Evolutionary conservation across 2,113 vertebrate species (phyloP), one percentile per base, ranked within the genome.

Genomic region (Agapornis roseicollis): DNA sequence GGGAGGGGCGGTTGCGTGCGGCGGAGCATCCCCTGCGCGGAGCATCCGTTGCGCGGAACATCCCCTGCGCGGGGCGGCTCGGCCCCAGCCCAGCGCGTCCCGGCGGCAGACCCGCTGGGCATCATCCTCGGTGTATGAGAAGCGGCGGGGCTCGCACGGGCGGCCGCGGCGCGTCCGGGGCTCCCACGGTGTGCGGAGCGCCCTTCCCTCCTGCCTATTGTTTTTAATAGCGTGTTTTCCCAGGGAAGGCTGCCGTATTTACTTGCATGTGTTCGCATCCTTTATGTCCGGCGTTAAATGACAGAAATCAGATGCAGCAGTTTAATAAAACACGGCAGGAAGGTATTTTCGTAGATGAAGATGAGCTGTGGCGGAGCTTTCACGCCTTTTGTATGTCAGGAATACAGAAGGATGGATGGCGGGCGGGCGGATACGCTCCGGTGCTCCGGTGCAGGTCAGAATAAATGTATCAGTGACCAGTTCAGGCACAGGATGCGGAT

Each of bases 211-310:
- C 11, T 71, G 60, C 65, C 6, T 11, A 9, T 14, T 12, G 25
- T 8, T 16, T 11, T 7, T 10, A 6, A 7, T 5, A 22, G 35
- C 23, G 65, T 58, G 33, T 27, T 44, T 19, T 6, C 2, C 37
- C 2, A 13, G 78, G 68, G 55, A 8, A 18, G 2, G 76, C 60
- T 24, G 4, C 1, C 4, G 41, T 2, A 2, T 4, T 19, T 4
- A 4, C 7, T 9, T 28, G 50, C 24, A 9, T 35, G 80, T 4
- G 76, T 60, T 35, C 52, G 28, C 94, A 47, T 25, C 83, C 76
- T 29, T 41, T 17, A 17, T 20, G 71, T 2, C 69, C 7, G 82
- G 72, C 72, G 42, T 22, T 46, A 33, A 27, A 27, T 7, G 47
- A 3, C 39, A 78, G n/a, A 53, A n/a, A 49, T 13, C 1, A 12